Conservation (phyloP, 2,797 vertebrate genomes). For the Clarias platycephalus region DNA sequence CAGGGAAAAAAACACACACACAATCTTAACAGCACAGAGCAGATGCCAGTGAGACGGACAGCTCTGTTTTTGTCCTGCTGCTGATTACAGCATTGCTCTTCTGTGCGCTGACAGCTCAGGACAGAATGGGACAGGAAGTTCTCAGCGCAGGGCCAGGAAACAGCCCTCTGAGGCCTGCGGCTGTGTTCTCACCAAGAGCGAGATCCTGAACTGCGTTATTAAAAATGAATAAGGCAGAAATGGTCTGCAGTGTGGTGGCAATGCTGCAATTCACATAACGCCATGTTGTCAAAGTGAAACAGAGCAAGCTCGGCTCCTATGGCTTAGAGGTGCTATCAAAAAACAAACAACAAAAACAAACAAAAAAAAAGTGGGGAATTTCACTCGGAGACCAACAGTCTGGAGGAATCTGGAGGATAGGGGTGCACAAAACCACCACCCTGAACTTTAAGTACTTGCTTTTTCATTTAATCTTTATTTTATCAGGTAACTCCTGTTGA, state of each 20-base stretch:
- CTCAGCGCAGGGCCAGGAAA: conserved; percentile 35
- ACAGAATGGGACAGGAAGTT: conserved; percentile 38
- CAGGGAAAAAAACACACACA: conserved; percentile 20
- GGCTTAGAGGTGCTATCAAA: background rate
- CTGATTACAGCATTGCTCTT: conserved; percentile 48
- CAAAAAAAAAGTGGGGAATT: conserved; percentile 21
- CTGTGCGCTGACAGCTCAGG: conserved; percentile 47
- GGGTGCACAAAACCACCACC: background rate
- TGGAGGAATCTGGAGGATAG: background rate
- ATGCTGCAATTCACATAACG: conserved; percentile 33
- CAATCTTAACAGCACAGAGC: conserved; percentile 35
- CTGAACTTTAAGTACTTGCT: background rate
- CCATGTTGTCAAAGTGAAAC: conserved; percentile 34
- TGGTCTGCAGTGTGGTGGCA: conserved; percentile 32
- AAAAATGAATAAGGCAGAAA: conserved; percentile 54
- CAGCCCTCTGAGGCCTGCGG: conserved; percentile 35
- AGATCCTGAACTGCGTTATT: conserved; percentile 37
- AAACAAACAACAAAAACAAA: background rate
- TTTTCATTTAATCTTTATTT: conserved; percentile 16
- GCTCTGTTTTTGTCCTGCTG: conserved; percentile 37
- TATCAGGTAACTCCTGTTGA: background rate
- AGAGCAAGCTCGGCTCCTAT: conserved; percentile 36
- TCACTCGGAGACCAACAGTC: background rate
- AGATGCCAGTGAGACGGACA: conserved; percentile 33
- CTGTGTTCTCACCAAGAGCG: conserved; percentile 21